Percentiles rank a stretch among this genome's conserved stretches.
Conservation (phyloP, 2,797 vertebrate species). For the Psittacula echo region DNA sequence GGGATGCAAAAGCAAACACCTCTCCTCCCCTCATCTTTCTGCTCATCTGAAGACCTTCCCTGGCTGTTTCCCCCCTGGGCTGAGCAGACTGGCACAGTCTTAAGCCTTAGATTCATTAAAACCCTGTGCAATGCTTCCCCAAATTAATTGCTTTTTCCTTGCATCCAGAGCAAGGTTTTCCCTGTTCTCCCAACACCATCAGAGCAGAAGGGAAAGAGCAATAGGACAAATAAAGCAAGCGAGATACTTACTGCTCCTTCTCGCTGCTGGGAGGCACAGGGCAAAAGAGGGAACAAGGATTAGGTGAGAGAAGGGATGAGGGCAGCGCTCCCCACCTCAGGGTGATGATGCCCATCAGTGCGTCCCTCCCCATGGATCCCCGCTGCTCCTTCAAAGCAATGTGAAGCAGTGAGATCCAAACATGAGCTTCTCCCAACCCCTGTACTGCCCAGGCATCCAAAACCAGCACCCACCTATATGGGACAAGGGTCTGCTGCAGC, state of each 20-base stretch:
- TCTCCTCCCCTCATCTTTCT: background rate
- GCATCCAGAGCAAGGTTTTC: background rate
- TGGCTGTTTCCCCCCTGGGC: background rate
- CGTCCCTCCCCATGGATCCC: fast-evolving
- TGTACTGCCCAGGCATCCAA: background rate
- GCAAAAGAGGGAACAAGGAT: conserved; percentile 5
- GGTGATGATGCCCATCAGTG: background rate
- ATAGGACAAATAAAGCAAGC: background rate
- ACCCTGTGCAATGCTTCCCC: fast-evolving
- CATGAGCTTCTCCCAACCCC: fast-evolving
- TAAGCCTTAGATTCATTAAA: background rate
- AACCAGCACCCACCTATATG: fast-evolving
- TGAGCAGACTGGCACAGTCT: fast-evolving
- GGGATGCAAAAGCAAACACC: background rate
- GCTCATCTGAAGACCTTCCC: background rate
- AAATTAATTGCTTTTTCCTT: background rate
- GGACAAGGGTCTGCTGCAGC: fast-evolving
- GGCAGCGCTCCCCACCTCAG: background rate
- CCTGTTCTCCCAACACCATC: background rate
- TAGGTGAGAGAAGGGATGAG: background rate
- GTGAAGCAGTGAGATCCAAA: fast-evolving
- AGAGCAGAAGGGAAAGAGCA: background rate
- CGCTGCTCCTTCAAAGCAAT: fast-evolving
- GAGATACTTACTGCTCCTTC: conserved; percentile 82
- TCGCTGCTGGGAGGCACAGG: conserved; percentile 71